Base-by-base conservation (phyloP, 2,888 invertebrate genomes). In the Caenorhabditis uteleia region DNA sequence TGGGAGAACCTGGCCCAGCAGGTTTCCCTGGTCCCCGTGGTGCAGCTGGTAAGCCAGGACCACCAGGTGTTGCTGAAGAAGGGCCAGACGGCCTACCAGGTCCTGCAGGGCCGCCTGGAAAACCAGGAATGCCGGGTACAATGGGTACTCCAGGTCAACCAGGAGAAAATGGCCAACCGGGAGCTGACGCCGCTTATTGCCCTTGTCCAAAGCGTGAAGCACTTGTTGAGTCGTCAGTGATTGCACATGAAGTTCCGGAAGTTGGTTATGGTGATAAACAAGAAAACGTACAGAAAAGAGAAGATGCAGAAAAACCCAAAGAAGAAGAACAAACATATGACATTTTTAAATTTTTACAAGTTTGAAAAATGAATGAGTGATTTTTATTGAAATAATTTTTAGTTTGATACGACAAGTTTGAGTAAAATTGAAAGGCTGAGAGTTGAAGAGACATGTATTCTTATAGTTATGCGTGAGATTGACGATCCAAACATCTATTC, bases 51-150 rank as follows among this genome's bases (percentile, higher is more conserved):
- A 27, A 51, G 26, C 33, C 49, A 20, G 74, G 74, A 43, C 49
- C 60, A 20, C 46, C 55, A 0, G 74, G 74, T 54, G 70, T 70
- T 14, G 74, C 74, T 8, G 74, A 74, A 59, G 74, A 74, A 46
- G 74, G 74, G 44, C 74, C 74, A 2, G 74, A 74, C 45, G 74
- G 74, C 25, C 48, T 74, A 14, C 74, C 74, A 10, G 74, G 74
- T 29, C 70, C 71, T 20, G 64, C 53, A 2, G 74, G 74, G 47
- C 58, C 64, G 10, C 59, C 71, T 20, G 74, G 74, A 49, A 66
- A 57, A 46, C 62, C 65, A 14, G 74, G 74, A 60, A 66, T 70
- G 60, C 70, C 71, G 0, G 74, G 74, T 42, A 53, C 67, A 23
- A 47, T 64, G 50, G 74, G 74, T 49, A 58, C 60, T 29, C 65